A percentile compares a stretch with the other conserved stretches of the same genome.
Evolutionary conservation across 2,797 vertebrate species (phyloP).

Genomic region (Pteronotus mesoamericanus): DNA sequence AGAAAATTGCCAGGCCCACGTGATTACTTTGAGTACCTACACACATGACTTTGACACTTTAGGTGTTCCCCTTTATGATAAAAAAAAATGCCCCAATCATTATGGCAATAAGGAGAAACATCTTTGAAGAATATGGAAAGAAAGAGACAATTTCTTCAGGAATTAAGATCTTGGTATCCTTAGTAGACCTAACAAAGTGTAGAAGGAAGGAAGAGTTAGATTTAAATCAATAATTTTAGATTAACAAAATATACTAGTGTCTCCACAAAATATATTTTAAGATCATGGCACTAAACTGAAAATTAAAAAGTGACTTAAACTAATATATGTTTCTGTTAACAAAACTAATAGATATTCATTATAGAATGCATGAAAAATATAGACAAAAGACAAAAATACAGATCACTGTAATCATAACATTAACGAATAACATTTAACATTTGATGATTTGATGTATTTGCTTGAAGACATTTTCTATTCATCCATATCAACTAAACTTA

Average conservation of each 20-base stretch:
- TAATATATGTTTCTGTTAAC: neutral
- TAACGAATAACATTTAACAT: neutral
- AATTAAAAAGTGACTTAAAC: constrained; percentile 6
- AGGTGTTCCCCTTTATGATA: neutral
- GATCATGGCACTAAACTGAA: neutral
- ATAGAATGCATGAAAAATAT: neutral
- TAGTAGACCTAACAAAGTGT: neutral
- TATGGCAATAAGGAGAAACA: neutral
- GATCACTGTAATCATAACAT: neutral
- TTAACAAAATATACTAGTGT: neutral
- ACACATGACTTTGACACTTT: neutral
- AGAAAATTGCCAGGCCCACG: neutral
- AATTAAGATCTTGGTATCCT: neutral
- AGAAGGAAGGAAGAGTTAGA: neutral
- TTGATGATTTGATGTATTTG: neutral
- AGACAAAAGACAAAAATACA: neutral
- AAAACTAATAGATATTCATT: neutral
- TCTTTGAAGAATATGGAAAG: neutral
- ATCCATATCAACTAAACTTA: neutral
- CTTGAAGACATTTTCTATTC: constrained; percentile 12
- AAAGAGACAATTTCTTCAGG: neutral
- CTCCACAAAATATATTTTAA: neutral
- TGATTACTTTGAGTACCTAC: neutral
- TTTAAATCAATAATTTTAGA: neutral
- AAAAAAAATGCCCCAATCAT: neutral